phyloP scores from a whole-genome alignment of 2,113 vertebrate species.

The Corythornis vintsioides region DNA sequence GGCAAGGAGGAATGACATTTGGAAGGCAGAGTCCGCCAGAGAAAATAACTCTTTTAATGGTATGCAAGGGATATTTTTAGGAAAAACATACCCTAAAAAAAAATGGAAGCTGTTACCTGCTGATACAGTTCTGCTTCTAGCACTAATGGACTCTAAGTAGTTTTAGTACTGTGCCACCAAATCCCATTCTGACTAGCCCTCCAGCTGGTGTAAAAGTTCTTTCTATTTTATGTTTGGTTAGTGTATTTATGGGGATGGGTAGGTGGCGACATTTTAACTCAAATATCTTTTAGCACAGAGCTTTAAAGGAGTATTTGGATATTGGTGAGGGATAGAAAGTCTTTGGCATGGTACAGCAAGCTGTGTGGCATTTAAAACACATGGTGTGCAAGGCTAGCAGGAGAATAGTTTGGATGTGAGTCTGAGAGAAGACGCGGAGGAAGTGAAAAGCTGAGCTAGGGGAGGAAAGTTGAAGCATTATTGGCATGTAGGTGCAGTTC shows the following conservation, averaged over 20 bases:
- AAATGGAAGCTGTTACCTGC: neutral
- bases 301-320: neutral
- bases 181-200: slow-evolving; percentile 27
- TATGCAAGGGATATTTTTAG: slow-evolving; percentile 15
- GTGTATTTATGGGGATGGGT: slow-evolving; percentile 54
- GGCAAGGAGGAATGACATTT: neutral
- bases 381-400: slow-evolving; percentile 29
- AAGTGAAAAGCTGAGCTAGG: neutral
- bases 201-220: slow-evolving; percentile 32
- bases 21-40: neutral
- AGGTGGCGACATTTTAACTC: slow-evolving; percentile 50
- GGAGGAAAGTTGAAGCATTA: neutral
- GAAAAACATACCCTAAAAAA: slow-evolving; percentile 10
- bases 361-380: slow-evolving; percentile 50
- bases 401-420: neutral
- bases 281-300: neutral
- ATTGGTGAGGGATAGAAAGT: slow-evolving; percentile 10
- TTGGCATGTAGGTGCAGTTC: neutral
- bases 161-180: slow-evolving; percentile 1
- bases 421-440: neutral
- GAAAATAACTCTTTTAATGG: slow-evolving; percentile 19
- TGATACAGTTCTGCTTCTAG: slow-evolving; percentile 12
- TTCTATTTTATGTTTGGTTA: neutral
- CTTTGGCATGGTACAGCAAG: slow-evolving; percentile 29
- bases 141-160: slow-evolving; percentile 9